These are phyloP conservation scores for Platichthys flesus DNA, from an alignment of 2,113 vertebrate genomes.

Conservation along the genomic window DNA sequence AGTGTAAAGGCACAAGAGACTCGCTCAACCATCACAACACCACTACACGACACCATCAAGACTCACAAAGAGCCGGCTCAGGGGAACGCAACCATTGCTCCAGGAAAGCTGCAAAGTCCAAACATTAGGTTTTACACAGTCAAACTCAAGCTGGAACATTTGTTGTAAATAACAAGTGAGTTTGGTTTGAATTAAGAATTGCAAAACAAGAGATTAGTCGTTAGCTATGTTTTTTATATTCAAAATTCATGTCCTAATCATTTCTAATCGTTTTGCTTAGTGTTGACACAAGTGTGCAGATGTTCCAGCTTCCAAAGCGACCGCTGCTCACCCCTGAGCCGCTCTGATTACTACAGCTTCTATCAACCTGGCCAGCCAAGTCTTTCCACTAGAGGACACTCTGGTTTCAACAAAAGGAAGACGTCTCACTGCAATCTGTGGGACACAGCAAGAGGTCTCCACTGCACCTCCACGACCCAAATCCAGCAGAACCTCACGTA, in stretches of 20 bases:
- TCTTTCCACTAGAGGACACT: slow-evolving; percentile 79
- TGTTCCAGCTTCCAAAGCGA: slow-evolving; percentile 41
- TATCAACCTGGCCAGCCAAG: slow-evolving; percentile 91
- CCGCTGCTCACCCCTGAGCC: slow-evolving; percentile 46
- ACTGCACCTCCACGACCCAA: slow-evolving; percentile 60
- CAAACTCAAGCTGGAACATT: not conserved
- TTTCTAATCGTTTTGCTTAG: not conserved
- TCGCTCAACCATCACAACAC: slow-evolving; percentile 74
- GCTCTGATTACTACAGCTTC: slow-evolving; percentile 56
- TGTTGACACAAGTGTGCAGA: not conserved
- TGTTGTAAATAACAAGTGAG: not conserved
- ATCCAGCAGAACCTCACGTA: slow-evolving; percentile 51
- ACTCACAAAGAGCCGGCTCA: slow-evolving; percentile 57
- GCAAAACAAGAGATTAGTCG: not conserved
- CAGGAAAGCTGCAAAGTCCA: slow-evolving; percentile 6
- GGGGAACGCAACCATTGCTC: slow-evolving; percentile 17
- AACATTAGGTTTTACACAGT: not conserved
- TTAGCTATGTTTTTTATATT: not conserved
- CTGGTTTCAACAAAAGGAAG: slow-evolving; percentile 69
- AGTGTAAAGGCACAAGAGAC: slow-evolving; percentile 77
- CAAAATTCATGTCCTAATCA: not conserved
- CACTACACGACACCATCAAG: slow-evolving; percentile 70
- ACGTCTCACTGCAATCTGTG: slow-evolving; percentile 71
- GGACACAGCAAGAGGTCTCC: slow-evolving; percentile 68
- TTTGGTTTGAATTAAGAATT: not conserved